Conservation (phyloP, 2,888 invertebrate species). For the Artemia sp. region DNA sequence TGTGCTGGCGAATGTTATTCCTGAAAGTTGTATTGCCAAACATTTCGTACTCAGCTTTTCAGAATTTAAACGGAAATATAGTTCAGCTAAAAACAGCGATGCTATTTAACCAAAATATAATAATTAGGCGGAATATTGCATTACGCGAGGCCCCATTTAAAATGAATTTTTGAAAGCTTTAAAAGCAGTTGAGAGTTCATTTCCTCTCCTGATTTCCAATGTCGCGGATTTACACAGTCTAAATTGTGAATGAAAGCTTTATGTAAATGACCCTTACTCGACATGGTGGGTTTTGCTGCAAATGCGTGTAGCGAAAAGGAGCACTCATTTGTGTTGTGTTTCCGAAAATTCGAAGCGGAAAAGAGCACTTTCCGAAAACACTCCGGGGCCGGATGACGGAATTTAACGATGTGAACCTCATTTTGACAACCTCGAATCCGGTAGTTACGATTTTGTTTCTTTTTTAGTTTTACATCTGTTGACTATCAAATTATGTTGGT, state of each 20-base stretch:
- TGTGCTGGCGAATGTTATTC: too few relatives aligned
- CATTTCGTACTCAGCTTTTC: too few relatives aligned
- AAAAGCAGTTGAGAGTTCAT: too few relatives aligned
- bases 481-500: slow-evolving; percentile 8
- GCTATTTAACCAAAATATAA: too few relatives aligned
- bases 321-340: slow-evolving; percentile 60
- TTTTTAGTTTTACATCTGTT: slow-evolving; percentile 8
- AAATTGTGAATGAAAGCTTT: slow-evolving; percentile 20
- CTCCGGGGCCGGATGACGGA: slow-evolving; percentile 39
- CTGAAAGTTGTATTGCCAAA: too few relatives aligned
- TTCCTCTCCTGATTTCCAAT: neutral
- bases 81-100: too few relatives aligned
- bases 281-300: slow-evolving; percentile 25
- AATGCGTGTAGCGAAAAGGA: slow-evolving; percentile 26
- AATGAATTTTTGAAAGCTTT: too few relatives aligned
- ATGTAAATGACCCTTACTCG: slow-evolving; percentile 19
- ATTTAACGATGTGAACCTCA: neutral
- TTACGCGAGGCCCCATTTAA: too few relatives aligned
- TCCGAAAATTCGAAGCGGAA: slow-evolving; percentile 56
- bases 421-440: too few relatives aligned
- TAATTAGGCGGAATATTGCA: too few relatives aligned
- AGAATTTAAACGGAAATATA: too few relatives aligned
- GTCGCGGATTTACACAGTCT: slow-evolving; percentile 22
- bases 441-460: slow-evolving; percentile 4
- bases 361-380: slow-evolving; percentile 74